Conservation (phyloP, 2,888 invertebrate species). For the Spicauda simplicius region DNA sequence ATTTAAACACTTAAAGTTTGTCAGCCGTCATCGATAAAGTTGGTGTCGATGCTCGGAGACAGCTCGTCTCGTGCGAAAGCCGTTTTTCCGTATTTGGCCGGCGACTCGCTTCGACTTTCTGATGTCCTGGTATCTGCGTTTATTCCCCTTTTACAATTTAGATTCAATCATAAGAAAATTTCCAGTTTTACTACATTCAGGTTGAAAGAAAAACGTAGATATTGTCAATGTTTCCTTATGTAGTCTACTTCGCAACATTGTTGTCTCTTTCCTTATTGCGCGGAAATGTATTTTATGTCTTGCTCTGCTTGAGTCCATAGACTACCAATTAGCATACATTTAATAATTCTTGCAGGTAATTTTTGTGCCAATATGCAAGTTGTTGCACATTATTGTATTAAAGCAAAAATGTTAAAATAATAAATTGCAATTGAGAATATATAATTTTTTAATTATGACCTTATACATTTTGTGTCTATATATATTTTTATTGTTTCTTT, state of each 20-base stretch:
- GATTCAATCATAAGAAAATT: constrained; percentile 27
- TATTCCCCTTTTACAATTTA: constrained; percentile 37
- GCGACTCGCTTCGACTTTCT: constrained; percentile 58
- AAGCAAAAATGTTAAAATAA: background rate
- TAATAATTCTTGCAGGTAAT: too few relatives aligned
- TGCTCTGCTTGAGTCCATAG: too few relatives aligned
- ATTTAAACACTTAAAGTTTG: background rate
- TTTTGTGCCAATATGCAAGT: too few relatives aligned
- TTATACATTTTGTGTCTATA: too few relatives aligned
- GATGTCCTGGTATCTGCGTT: constrained; percentile 59
- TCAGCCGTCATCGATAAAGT: constrained; percentile 21
- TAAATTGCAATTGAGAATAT: too few relatives aligned
- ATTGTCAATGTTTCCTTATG: background rate
- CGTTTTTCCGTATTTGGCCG: constrained; percentile 58
- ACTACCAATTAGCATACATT: too few relatives aligned
- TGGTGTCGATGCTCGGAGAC: constrained; percentile 30
- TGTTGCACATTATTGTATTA: too few relatives aligned
- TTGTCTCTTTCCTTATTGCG: background rate
- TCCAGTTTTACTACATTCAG: constrained; percentile 25
- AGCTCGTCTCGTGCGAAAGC: constrained; percentile 53
- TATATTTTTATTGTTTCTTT: too few relatives aligned
- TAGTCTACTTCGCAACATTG: background rate
- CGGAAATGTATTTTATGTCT: too few relatives aligned
- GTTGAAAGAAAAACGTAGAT: background rate
- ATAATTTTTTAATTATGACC: too few relatives aligned